phyloP scores from a whole-genome alignment of 2,113 vertebrate genomes.

The Catharus bicknelli region DNA sequence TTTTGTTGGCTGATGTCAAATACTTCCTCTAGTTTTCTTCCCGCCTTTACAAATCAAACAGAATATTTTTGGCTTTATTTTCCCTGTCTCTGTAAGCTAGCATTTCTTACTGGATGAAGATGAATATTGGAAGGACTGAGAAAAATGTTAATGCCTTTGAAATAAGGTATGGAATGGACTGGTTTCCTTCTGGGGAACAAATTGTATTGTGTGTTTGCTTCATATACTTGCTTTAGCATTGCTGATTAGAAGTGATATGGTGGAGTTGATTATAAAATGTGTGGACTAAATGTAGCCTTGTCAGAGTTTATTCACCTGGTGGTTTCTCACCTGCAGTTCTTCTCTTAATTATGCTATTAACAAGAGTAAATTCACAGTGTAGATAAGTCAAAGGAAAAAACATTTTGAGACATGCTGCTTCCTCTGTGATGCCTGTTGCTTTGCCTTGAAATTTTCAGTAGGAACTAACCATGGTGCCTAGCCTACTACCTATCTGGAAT shows the following conservation, averaged over 20 bases:
- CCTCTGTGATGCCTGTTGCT: background rate
- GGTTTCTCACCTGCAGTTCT: background rate
- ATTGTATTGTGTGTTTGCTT: background rate
- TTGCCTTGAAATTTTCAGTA: background rate
- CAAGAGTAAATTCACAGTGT: background rate
- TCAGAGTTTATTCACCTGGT: background rate
- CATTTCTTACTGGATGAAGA: background rate
- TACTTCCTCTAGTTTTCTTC: background rate
- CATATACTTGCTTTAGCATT: fast-evolving
- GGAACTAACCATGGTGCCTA: background rate
- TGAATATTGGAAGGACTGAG: background rate
- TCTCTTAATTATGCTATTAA: background rate
- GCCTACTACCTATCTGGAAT: background rate
- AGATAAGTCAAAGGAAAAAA: background rate
- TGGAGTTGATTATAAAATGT: background rate
- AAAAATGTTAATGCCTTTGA: background rate
- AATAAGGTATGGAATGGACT: background rate
- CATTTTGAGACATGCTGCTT: background rate
- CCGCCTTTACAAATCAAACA: background rate
- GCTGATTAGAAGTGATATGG: background rate
- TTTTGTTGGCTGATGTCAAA: background rate
- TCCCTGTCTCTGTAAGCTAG: background rate
- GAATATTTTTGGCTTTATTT: conserved; percentile 2
- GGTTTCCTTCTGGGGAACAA: background rate
- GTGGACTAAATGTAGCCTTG: background rate